Evolutionary conservation across 2,888 invertebrate species (phyloP).

Genomic region (Exocentrus adspersus): DNA sequence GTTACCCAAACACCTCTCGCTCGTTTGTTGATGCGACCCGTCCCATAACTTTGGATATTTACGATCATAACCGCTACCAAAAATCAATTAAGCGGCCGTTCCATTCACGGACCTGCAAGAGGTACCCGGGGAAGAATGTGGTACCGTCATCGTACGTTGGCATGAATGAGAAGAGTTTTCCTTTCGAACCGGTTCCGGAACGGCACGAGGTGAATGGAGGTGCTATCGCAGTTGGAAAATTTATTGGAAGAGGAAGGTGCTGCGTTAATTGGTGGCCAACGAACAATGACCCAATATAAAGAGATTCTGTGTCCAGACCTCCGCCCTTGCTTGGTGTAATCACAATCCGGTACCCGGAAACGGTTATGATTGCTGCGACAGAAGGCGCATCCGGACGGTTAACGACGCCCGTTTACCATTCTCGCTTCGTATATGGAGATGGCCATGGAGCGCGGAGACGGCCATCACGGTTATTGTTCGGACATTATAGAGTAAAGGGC

Average conservation of each 20-base stretch:
- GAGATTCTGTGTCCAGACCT: too few relatives aligned
- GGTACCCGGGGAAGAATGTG: slow-evolving; percentile 48
- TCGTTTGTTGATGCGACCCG: slow-evolving; percentile 8
- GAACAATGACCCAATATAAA: too few relatives aligned
- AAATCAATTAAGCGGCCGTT: slow-evolving; percentile 51
- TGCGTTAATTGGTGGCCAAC: slow-evolving; percentile 24
- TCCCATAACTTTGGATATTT: slow-evolving; percentile 43
- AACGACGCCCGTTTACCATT: slow-evolving; percentile 58
- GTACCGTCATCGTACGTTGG: slow-evolving; percentile 43
- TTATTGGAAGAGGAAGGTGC: not conserved
- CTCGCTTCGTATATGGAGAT: slow-evolving; percentile 58
- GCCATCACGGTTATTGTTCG: slow-evolving; percentile 53
- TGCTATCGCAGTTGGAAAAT: slow-evolving; percentile 33
- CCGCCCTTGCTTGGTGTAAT: too few relatives aligned
- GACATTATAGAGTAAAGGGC: slow-evolving; percentile 48
- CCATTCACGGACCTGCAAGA: slow-evolving; percentile 46
- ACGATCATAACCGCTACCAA: slow-evolving; percentile 43
- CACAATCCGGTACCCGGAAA: slow-evolving; percentile 53
- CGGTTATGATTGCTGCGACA: slow-evolving; percentile 56
- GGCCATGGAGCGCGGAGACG: too few relatives aligned
- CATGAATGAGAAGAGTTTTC: slow-evolving; percentile 53
- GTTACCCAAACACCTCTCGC: not conserved
- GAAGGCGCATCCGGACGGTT: slow-evolving; percentile 59
- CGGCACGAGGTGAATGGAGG: slow-evolving; percentile 58
- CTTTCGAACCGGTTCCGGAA: slow-evolving; percentile 57